phyloP scores from a whole-genome alignment of 2,888 invertebrate species.

The Cactoblastis cactorum region DNA sequence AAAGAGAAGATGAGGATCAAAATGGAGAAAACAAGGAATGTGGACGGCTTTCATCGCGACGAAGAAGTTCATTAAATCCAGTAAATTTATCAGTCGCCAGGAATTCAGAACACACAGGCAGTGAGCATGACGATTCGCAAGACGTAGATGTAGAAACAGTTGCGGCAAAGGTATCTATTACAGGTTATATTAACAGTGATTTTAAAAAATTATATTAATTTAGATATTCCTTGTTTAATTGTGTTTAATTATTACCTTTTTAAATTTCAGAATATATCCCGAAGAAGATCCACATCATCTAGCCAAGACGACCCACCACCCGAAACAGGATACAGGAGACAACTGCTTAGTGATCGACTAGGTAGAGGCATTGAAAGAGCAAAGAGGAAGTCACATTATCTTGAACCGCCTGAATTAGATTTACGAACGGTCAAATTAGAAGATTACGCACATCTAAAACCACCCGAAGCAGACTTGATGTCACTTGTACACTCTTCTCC shows the following conservation, averaged over 20 bases:
- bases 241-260: not conserved
- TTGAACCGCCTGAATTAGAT: constrained; percentile 85
- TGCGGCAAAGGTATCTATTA: constrained; percentile 62
- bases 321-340: constrained; percentile 80
- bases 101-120: constrained; percentile 78
- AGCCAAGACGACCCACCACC: constrained; percentile 74
- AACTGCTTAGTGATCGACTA: constrained; percentile 80
- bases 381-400: constrained; percentile 82
- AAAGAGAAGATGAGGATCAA: constrained; percentile 71
- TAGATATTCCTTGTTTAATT: not conserved
- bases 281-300: constrained; percentile 73
- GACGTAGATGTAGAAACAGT: constrained; percentile 77
- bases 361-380: constrained; percentile 81
- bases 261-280: constrained; percentile 57
- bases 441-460: constrained; percentile 82
- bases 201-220: not conserved
- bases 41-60: constrained; percentile 76
- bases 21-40: constrained; percentile 74
- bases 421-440: constrained; percentile 82
- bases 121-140: constrained; percentile 77
- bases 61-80: constrained; percentile 88
- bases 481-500: constrained; percentile 85
- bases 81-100: constrained; percentile 86
- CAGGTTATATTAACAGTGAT: not conserved
- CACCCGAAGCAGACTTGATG: constrained; percentile 84